Percentiles rank a stretch among this genome's conserved stretches.
Conservation (phyloP, 2,113 vertebrate species). For the Nansenia antarctica region DNA sequence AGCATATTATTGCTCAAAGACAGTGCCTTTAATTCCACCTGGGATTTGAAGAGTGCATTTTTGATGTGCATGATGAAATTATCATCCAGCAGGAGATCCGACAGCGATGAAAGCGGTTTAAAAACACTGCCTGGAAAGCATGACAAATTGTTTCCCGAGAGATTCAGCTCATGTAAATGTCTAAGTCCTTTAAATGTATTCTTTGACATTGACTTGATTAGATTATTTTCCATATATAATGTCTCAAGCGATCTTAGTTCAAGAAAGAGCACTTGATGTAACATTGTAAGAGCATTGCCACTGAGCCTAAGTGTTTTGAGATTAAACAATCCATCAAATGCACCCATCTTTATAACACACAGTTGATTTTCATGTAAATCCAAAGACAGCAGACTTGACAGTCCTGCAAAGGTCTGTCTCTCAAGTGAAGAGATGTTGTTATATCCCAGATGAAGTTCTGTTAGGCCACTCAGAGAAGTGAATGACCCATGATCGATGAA, state of each 20-base stretch:
- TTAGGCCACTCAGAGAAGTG: constrained; percentile 11
- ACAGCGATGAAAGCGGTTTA: not conserved
- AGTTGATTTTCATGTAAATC: constrained; percentile 2
- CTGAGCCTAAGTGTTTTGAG: not conserved
- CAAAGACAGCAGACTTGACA: not conserved
- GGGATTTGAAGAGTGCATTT: not conserved
- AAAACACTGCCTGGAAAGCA: not conserved
- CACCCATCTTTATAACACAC: not conserved
- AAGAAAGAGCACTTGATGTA: not conserved
- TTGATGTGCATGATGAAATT: not conserved
- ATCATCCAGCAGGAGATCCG: not conserved
- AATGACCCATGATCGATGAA: constrained; percentile 9
- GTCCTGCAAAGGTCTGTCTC: not conserved
- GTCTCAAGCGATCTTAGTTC: constrained; percentile 5
- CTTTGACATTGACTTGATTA: constrained; percentile 2
- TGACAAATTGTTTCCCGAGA: constrained; percentile 1
- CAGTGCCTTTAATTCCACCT: not conserved
- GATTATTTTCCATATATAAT: constrained; percentile 5
- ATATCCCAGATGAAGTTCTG: constrained; percentile 17
- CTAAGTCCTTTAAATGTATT: constrained; percentile 11
- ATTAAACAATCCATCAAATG: not conserved
- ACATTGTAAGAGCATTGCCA: not conserved
- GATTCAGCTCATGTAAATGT: not conserved
- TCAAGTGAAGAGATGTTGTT: not conserved
- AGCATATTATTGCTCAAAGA: constrained; percentile 24